phyloP scores from a whole-genome alignment of 2,113 vertebrate species.

The Eublepharis macularius region DNA sequence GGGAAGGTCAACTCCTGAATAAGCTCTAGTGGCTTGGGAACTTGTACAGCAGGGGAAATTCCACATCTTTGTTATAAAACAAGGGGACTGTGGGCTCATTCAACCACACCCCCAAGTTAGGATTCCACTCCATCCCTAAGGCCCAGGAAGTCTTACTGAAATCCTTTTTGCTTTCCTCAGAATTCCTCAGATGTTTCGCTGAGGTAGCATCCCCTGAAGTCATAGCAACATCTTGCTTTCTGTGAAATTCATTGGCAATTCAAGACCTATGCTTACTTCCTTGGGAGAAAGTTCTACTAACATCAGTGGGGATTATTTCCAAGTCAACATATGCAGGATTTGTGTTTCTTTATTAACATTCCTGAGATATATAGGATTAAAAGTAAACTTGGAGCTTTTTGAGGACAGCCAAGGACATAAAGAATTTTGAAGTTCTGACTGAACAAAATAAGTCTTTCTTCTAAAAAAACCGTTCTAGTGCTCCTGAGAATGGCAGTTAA shows the following conservation, averaged over 20 bases:
- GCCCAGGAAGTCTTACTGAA: background rate
- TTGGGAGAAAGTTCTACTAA: background rate
- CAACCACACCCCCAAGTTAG: background rate
- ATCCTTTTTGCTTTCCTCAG: background rate
- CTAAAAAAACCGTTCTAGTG: background rate
- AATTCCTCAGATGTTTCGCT: background rate
- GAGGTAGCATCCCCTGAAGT: background rate
- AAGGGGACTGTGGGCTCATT: too few species aligned
- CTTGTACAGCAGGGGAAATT: too few species aligned
- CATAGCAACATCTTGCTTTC: background rate
- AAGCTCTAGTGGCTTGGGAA: too few species aligned
- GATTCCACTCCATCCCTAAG: background rate
- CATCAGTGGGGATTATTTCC: background rate
- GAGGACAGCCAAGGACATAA: background rate
- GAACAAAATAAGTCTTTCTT: background rate
- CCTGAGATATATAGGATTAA: background rate
- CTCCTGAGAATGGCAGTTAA: background rate
- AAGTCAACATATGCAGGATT: background rate
- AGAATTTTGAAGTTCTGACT: background rate
- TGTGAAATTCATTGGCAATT: background rate
- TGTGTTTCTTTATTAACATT: too few species aligned
- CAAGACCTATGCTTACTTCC: background rate
- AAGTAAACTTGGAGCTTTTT: background rate
- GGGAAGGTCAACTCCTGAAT: too few species aligned
- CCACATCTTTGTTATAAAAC: too few species aligned